Conservation (phyloP, 1,140 invertebrate species). For the Ostrea edulis region DNA sequence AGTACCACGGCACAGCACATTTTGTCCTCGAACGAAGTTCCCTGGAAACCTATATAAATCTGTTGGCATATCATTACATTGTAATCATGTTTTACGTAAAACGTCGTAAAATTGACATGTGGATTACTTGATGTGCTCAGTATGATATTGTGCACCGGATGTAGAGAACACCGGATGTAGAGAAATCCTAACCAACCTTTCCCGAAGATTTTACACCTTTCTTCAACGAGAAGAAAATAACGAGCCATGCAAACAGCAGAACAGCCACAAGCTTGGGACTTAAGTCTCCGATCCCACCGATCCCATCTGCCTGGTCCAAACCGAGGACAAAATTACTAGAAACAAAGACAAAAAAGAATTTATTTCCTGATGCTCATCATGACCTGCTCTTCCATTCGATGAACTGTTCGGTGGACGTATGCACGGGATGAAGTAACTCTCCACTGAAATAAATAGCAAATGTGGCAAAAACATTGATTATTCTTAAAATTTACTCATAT, state of each 20-base stretch:
- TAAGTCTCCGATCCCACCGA: constrained; percentile 72
- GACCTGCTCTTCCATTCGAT: neutral
- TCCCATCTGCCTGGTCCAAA: constrained; percentile 84
- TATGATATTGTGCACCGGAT: neutral
- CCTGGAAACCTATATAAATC: no score
- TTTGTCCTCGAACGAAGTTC: no score
- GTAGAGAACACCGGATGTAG: no score
- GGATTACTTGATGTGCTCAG: neutral
- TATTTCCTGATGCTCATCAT: neutral
- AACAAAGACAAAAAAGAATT: constrained; percentile 38
- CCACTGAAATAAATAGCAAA: neutral
- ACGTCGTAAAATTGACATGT: neutral
- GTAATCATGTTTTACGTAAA: neutral
- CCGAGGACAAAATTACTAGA: constrained; percentile 66
- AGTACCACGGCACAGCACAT: no score
- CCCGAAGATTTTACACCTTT: constrained; percentile 78
- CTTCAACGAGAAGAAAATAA: constrained; percentile 76
- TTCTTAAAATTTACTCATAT: no score
- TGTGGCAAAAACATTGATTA: neutral
- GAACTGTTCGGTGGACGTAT: neutral
- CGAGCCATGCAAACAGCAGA: constrained; percentile 65
- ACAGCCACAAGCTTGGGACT: constrained; percentile 72
- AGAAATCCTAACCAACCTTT: constrained; percentile 67
- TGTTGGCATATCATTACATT: no score
- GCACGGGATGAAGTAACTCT: neutral